Evolutionary conservation across 1,140 invertebrate genomes (phyloP).

Genomic region (Aplysia californica): DNA sequence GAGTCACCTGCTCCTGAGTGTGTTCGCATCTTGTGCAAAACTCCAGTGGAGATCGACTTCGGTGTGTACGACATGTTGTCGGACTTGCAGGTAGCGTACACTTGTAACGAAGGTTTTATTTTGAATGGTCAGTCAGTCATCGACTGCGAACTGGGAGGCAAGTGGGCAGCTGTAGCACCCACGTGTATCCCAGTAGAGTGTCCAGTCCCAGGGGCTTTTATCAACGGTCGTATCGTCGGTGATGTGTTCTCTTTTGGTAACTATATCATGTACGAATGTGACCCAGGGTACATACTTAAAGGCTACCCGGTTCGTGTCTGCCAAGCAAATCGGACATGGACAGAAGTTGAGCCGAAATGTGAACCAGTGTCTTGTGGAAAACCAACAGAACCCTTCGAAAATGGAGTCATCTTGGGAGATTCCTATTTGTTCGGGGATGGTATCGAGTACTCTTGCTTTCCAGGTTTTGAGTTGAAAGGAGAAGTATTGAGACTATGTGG

Average conservation of each 20-base stretch:
- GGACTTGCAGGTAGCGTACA: slow-evolving; percentile 76
- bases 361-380: slow-evolving; percentile 38
- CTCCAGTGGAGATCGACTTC: slow-evolving; percentile 74
- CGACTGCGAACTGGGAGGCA: slow-evolving; percentile 55
- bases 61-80: slow-evolving; percentile 72
- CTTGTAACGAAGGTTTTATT: slow-evolving; percentile 54
- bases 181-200: slow-evolving; percentile 71
- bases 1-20: slow-evolving; percentile 54
- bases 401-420: slow-evolving; percentile 45
- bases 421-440: slow-evolving; percentile 31
- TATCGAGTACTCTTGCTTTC: slow-evolving; percentile 43
- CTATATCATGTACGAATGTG: slow-evolving; percentile 81
- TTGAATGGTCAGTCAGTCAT: slow-evolving; percentile 46
- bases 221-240: slow-evolving; percentile 35
- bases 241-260: slow-evolving; percentile 64
- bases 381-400: slow-evolving; percentile 41
- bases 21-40: slow-evolving; percentile 63
- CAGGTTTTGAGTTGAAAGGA: slow-evolving; percentile 72
- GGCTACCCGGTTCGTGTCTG: slow-evolving; percentile 73
- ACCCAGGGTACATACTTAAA: slow-evolving; percentile 32
- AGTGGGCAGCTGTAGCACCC: slow-evolving; percentile 73
- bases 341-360: slow-evolving; percentile 68
- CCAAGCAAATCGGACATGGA: slow-evolving; percentile 83
- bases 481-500: slow-evolving; percentile 35
- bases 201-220: slow-evolving; percentile 30